Evolutionary conservation across 2,888 invertebrate species (phyloP), one percentile per base, ranked within the genome.

Genomic region (Eulithis testata): DNA sequence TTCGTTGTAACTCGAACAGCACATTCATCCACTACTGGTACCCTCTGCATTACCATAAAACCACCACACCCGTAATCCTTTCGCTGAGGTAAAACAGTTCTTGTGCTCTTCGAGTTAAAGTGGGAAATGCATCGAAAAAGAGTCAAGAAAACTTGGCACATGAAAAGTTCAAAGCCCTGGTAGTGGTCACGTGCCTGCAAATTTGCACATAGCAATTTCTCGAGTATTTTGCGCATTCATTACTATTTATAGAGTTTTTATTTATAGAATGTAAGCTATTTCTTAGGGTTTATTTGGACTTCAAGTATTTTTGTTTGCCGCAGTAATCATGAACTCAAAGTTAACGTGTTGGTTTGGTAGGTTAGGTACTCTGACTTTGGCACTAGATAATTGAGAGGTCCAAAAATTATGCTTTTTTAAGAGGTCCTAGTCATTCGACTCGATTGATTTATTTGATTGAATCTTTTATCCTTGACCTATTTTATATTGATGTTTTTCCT

Each of bases 141-240:
- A 31, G 49, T 64, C 31, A 65, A 79, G 77, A 78, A 81, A 81
- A 78, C 75, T 82, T 80, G 79, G 79, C 82, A 76, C 72, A 73
- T 67, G 77, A 68, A 67, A 74, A 76, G 82, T 77, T 81, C 83
- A 81, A 72, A 70, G 78, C 77, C 81, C 80, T 68, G 68, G 71
- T 9, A 69, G 72, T 68, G 74, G 62, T 74, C 59, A 70, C 69
- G 75, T 81, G 80, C 81, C 11, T 78, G 52, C 72, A 76, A 79
- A 76, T 72, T 71, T 56, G 58, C 53, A 62, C 63, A 60, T 62
- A 54, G 61, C 59, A 58, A 53, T 68, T 66, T 47, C 11, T 14
- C 14, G 14, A 49, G 7, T 37, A 47, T 47, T 49, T 37, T 57
- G 6, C 47, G 37, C 37, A 57, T 57, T 57, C 3, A 57, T 11